A percentile compares a stretch with the other conserved stretches of the same genome.
Evolutionary conservation across 2,888 invertebrate genomes (phyloP).

Genomic region (Oscheius sp.): DNA sequence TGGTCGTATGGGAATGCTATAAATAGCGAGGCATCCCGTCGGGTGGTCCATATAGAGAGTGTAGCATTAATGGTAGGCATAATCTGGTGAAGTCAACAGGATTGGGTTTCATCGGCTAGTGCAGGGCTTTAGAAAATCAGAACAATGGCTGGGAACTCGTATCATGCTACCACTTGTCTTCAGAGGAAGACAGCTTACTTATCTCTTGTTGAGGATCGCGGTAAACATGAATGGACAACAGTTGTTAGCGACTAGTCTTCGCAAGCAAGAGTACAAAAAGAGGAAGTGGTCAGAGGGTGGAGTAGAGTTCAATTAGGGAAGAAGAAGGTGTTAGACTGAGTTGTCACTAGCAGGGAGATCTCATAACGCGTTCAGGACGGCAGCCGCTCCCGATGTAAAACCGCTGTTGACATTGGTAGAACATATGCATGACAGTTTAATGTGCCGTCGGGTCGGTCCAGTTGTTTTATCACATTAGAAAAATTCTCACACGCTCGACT

Average conservation of each 20-base stretch:
- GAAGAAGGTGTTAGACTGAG: not conserved
- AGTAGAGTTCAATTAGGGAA: slow-evolving; percentile 5
- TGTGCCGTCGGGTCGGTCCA: slow-evolving; percentile 9
- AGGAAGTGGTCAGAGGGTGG: slow-evolving; percentile 1
- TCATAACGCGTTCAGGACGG: slow-evolving; percentile 19
- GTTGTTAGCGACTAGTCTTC: too few relatives aligned
- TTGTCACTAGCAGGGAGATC: slow-evolving; percentile 30
- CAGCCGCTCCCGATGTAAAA: slow-evolving; percentile 25
- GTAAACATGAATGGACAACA: too few relatives aligned
- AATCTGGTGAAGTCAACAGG: slow-evolving; percentile 36
- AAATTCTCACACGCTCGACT: too few relatives aligned
- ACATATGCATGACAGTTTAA: slow-evolving; percentile 36
- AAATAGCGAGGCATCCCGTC: slow-evolving; percentile 5
- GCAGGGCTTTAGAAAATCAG: slow-evolving; percentile 19
- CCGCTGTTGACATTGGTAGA: slow-evolving; percentile 33
- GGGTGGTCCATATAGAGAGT: slow-evolving; percentile 18
- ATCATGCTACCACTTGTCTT: slow-evolving; percentile 8
- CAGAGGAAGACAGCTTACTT: too few relatives aligned
- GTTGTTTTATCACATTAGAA: not conserved
- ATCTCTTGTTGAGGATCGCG: too few relatives aligned
- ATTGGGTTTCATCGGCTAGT: slow-evolving; percentile 24
- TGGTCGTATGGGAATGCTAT: not conserved
- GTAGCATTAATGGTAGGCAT: slow-evolving; percentile 30
- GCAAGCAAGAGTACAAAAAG: too few relatives aligned
- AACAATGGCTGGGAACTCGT: slow-evolving; percentile 18